Percentiles rank a stretch among this genome's conserved stretches.
phyloP scores from a whole-genome alignment of 2,113 vertebrate species.

The Erythrocercus mccallii region DNA sequence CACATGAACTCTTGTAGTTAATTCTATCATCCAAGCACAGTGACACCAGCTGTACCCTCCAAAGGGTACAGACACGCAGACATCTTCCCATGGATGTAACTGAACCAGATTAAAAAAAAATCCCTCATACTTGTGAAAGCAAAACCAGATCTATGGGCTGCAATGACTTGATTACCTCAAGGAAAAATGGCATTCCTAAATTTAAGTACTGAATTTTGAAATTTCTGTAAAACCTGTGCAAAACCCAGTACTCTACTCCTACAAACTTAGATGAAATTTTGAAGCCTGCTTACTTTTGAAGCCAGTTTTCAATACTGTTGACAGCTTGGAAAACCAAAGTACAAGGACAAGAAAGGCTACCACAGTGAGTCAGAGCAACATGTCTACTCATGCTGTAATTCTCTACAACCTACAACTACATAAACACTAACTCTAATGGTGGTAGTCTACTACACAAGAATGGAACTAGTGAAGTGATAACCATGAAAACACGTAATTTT shows the following conservation, averaged over 20 bases:
- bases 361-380: not conserved
- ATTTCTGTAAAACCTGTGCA: not conserved
- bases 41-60: not conserved
- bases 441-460: not conserved
- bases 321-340: constrained; percentile 8
- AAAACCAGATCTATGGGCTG: not conserved
- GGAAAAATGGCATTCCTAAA: not conserved
- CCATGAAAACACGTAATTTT: not conserved
- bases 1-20: not conserved
- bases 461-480: not conserved
- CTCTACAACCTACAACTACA: not conserved
- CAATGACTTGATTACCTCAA: not conserved
- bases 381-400: not conserved
- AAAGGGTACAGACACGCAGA: not conserved
- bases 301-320: not conserved
- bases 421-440: not conserved
- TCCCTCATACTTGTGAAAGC: not conserved
- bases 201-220: not conserved
- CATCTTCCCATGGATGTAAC: not conserved
- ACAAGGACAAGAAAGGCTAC: not conserved
- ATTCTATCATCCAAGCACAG: not conserved
- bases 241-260: not conserved
- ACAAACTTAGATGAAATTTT: not conserved
- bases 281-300: not conserved
- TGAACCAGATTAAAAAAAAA: not conserved